Evolutionary conservation across 2,113 vertebrate species (phyloP).

Genomic region (Gymnogyps californianus): DNA sequence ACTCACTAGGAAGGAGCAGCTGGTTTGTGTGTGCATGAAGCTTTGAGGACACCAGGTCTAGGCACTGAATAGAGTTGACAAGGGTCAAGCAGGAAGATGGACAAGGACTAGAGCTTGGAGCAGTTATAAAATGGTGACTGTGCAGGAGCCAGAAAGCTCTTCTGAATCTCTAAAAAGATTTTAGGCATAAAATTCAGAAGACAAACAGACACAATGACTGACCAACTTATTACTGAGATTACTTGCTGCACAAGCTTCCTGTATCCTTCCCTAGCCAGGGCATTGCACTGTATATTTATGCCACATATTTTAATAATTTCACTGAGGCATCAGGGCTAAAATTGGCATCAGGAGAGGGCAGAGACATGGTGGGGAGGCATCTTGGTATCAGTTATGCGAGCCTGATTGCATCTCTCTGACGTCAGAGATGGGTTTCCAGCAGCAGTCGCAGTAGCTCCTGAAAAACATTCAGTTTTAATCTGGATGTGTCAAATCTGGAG

Average conservation of each 20-base stretch:
- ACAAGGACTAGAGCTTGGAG: neutral
- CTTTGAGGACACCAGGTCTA: neutral
- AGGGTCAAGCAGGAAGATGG: neutral
- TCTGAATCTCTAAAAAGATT: neutral
- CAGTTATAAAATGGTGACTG: neutral
- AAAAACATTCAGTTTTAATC: neutral
- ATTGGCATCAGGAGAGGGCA: neutral
- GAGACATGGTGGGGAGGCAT: neutral
- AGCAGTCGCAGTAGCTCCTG: neutral
- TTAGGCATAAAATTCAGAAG: neutral
- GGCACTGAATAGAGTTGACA: neutral
- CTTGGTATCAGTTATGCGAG: neutral
- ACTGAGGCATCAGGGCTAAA: neutral
- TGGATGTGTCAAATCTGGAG: neutral
- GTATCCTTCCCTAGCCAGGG: neutral
- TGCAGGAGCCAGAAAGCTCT: neutral
- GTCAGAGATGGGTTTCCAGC: neutral
- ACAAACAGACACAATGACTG: neutral
- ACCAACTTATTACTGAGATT: neutral
- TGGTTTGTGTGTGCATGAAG: neutral
- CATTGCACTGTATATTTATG: neutral
- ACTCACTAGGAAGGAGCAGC: neutral
- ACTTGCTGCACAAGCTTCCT: neutral
- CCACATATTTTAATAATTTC: neutral
- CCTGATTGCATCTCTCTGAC: neutral